Conservation (phyloP, 2,888 invertebrate species). For the Dichetophora obliterata region DNA sequence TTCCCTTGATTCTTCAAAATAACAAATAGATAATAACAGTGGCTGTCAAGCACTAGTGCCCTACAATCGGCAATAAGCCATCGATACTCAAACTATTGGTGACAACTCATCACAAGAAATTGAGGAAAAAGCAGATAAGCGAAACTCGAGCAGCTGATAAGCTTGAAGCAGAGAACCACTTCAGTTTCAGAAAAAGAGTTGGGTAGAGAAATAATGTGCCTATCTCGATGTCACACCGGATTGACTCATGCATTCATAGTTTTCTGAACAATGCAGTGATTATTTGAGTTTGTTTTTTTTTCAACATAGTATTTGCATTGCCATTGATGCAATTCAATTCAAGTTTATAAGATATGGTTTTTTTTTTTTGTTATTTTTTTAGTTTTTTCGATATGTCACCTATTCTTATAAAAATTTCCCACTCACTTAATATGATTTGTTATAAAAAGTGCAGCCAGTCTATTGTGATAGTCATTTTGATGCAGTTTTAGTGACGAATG, state of each 20-base stretch:
- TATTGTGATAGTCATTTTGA: background rate
- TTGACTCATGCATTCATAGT: background rate
- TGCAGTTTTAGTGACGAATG: background rate
- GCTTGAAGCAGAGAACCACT: no score
- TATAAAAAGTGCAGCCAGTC: conserved; percentile 20
- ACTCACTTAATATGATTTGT: background rate
- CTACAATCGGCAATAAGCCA: no score
- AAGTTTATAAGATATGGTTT: background rate
- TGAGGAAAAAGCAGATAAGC: no score
- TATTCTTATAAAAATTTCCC: background rate
- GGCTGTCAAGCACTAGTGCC: no score
- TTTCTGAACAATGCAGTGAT: background rate
- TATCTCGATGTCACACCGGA: no score
- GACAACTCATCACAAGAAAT: no score
- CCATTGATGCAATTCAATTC: conserved; percentile 19
- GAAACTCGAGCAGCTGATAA: no score
- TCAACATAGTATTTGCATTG: conserved; percentile 14
- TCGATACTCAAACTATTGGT: no score
- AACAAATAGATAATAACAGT: background rate
- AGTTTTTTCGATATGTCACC: background rate
- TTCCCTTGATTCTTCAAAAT: background rate
- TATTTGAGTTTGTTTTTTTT: background rate
- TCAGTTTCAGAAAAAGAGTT: no score
- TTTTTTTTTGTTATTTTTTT: no score
- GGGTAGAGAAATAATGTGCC: no score